Base-by-base conservation (phyloP, 2,888 invertebrate species). In the Trachelus tabidus region DNA sequence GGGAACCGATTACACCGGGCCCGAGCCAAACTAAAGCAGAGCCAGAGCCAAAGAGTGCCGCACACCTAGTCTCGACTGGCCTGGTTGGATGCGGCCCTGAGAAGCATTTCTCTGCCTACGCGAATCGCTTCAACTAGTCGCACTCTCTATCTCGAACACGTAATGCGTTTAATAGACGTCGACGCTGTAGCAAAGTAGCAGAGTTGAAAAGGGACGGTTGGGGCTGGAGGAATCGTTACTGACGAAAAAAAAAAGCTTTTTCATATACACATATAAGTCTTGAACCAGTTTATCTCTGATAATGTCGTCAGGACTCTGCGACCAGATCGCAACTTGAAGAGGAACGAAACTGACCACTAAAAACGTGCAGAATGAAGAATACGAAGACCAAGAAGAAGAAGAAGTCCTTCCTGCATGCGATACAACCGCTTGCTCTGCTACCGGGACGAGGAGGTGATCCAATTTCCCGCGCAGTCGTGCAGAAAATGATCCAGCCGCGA, bases 381-480 rank as follows among this genome's bases (percentile, higher is more conserved):
- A 81, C 77, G 79, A 79, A 78, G 12, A 76, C 71, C 73, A 73
- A 31, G 34, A 75, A 73, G 30, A 79, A 73, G 34, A 79, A 81
- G 81, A 76, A 81, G 83, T 85, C 83, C 87, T 86, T 88, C 88
- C 86, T 87, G 87, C 88, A 87, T 88, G 87, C 87, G 85, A 87
- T 85, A 82, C 76, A 73, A 80, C 75, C 78, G 68, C 79, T 80
- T 80, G 79, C 78, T 75, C 75, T 69, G 76, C n/a, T 30, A 56
- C 78, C 79, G 79, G 78, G 81, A 79, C 34, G 75, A 79, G 86
- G 85, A 88, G 90, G 88, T 91, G 91, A 91, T 91, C 91, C 90
- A 91, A 91, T 91, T 91, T 91, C 89, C 88, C 88, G 89, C 81
- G 89, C 91, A 90, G 90, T 91, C 91, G 91, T 91, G 91, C 91